These are phyloP conservation scores for Rhagophthalmus giganteus DNA, from an alignment of 2,888 invertebrate genomes.

Conservation along the genomic window DNA sequence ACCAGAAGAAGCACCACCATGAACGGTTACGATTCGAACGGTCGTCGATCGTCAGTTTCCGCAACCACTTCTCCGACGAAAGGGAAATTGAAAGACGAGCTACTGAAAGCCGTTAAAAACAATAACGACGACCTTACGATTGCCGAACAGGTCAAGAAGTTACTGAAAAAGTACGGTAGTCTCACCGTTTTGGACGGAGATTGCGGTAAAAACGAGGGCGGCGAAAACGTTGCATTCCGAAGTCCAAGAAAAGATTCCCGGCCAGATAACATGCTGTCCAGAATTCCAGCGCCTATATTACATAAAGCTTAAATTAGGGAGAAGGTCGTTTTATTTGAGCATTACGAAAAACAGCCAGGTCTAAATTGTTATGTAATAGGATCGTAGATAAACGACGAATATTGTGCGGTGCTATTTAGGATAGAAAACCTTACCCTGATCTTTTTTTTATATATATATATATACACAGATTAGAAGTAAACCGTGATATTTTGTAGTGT, in stretches of 20 bases:
- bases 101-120: constrained; percentile 70
- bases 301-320: constrained; percentile 18
- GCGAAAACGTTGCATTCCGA: constrained; percentile 44
- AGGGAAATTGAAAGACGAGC: constrained; percentile 68
- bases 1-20: constrained; percentile 53
- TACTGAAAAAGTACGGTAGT: constrained; percentile 64
- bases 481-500: not conserved
- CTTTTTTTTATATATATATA: not conserved
- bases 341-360: not conserved
- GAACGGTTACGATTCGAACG: constrained; percentile 55
- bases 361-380: not conserved
- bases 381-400: too few species aligned
- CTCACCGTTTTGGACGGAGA: constrained; percentile 66
- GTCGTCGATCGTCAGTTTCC: constrained; percentile 58
- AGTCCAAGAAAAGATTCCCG: constrained; percentile 61
- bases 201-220: constrained; percentile 38
- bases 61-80: constrained; percentile 67
- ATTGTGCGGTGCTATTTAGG: not conserved
- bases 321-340: not conserved
- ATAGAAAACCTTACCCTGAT: not conserved
- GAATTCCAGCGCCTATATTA: constrained; percentile 58
- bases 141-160: constrained; percentile 73
- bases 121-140: constrained; percentile 75
- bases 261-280: constrained; percentile 56
- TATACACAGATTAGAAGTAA: not conserved